A percentile compares a stretch with the other conserved stretches of the same genome.
These are phyloP conservation scores for Sciaenops ocellatus DNA, from an alignment of 2,797 vertebrate species.

Conservation along the genomic window DNA sequence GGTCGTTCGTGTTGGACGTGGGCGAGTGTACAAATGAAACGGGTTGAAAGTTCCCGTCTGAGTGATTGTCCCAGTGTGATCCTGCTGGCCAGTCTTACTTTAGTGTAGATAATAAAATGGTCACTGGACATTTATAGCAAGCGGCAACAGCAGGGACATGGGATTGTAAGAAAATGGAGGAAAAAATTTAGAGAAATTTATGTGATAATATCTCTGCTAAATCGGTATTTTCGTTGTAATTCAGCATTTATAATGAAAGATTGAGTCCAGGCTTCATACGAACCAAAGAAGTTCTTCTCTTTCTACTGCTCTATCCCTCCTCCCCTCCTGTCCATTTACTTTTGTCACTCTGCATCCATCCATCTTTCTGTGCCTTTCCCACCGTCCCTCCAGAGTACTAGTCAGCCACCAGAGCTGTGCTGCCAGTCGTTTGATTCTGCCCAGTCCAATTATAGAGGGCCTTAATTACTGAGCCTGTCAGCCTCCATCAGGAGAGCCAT, in stretches of 20 bases:
- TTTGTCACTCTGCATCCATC: conserved; percentile 50
- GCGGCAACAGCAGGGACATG: neutral
- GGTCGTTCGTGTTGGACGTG: conserved; percentile 17
- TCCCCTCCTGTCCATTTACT: conserved; percentile 49
- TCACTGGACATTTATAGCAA: conserved; percentile 44
- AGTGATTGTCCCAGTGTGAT: conserved; percentile 33
- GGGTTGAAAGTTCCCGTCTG: conserved; percentile 19
- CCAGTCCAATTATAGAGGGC: conserved; percentile 81
- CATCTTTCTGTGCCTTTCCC: conserved; percentile 54
- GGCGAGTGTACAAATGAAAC: conserved; percentile 13
- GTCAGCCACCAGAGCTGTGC: conserved; percentile 65
- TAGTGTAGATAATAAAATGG: conserved; percentile 28
- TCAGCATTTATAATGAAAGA: neutral
- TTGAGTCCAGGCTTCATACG: neutral
- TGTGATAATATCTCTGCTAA: neutral
- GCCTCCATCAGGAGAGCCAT: conserved; percentile 78
- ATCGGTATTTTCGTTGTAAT: neutral
- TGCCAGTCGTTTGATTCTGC: conserved; percentile 72
- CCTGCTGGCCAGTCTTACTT: neutral
- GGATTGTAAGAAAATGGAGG: neutral
- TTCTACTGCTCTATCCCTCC: neutral
- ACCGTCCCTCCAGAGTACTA: conserved; percentile 60
- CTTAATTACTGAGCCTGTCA: conserved; percentile 84
- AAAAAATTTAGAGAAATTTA: neutral
- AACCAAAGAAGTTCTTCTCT: neutral